Evolutionary conservation across 2,888 invertebrate genomes (phyloP).

Genomic region (Notodonta ziczac): DNA sequence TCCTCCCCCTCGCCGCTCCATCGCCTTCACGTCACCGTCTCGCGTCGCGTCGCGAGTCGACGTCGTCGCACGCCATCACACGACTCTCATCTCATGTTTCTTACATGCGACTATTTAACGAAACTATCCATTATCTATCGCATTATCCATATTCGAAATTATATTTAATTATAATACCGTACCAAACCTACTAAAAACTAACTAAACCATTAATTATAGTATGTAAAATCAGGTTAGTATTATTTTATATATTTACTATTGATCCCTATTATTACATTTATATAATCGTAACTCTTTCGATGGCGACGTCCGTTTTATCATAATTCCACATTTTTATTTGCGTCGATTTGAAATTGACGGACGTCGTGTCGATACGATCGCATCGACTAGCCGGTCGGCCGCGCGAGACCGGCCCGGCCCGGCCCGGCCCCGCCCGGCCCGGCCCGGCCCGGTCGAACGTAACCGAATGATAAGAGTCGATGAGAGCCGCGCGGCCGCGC

Average conservation of each 20-base stretch:
- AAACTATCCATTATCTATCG: not conserved
- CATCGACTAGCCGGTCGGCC: not conserved
- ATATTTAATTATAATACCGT: not conserved
- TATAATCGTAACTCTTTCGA: not conserved
- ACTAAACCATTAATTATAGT: not conserved
- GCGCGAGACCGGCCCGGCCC: not conserved
- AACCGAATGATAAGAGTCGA: not conserved
- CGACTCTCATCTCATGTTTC: not conserved
- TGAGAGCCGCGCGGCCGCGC: not conserved
- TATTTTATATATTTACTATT: conserved; percentile 1
- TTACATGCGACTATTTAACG: too few relatives aligned
- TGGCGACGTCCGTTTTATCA: not conserved
- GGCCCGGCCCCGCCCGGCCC: not conserved
- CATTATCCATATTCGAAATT: not conserved
- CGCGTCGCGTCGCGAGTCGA: conserved; percentile 13
- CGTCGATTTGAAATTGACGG: not conserved
- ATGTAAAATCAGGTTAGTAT: not conserved
- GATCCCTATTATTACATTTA: not conserved
- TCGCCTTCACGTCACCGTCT: conserved; percentile 15
- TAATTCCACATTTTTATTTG: too few relatives aligned
- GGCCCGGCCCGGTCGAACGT: not conserved
- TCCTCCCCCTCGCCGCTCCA: conserved; percentile 19
- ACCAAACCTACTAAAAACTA: not conserved
- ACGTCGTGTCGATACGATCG: not conserved
- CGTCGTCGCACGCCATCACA: not conserved